Percentiles rank a stretch among this genome's conserved stretches.
phyloP scores from a whole-genome alignment of 2,888 invertebrate genomes.

The Stenoptilia bipunctidactyla region DNA sequence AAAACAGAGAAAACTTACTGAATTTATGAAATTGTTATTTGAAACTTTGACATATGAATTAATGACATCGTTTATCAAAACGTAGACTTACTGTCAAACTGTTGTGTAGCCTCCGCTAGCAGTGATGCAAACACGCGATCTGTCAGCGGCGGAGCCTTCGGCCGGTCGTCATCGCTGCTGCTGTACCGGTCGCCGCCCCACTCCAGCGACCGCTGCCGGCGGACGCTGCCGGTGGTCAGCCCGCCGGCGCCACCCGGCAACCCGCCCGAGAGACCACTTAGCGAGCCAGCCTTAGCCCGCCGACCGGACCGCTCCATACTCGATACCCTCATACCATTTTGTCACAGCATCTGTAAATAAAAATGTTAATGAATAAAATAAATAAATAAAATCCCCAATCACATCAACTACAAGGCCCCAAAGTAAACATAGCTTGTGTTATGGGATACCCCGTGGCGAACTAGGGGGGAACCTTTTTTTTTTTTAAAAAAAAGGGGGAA shows the following conservation, averaged over 20 bases:
- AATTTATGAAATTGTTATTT: no score
- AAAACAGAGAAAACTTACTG: no score
- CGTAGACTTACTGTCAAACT: slow-evolving; percentile 59
- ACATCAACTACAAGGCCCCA: no score
- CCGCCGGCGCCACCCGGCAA: slow-evolving; percentile 24
- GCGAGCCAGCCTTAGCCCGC: slow-evolving; percentile 55
- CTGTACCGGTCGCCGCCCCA: slow-evolving; percentile 71
- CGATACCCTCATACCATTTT: slow-evolving; percentile 41
- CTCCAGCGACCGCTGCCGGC: slow-evolving; percentile 71
- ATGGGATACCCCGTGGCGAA: no score
- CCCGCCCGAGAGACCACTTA: slow-evolving; percentile 50
- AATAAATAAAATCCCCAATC: no score
- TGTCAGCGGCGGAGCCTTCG: slow-evolving; percentile 59
- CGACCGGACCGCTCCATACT: slow-evolving; percentile 60
- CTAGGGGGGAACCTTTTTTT: no score
- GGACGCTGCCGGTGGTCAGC: slow-evolving; percentile 28
- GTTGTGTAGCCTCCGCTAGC: slow-evolving; percentile 66
- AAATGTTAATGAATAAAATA: no score
- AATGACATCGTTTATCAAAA: no score
- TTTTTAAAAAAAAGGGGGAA: no score
- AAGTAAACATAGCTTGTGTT: no score
- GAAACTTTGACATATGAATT: no score
- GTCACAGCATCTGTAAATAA: no score
- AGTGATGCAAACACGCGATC: slow-evolving; percentile 66
- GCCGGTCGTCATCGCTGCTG: slow-evolving; percentile 66